Percentiles rank a stretch among this genome's conserved stretches.
Conservation (phyloP, 2,113 vertebrate species). For the Mellivora capensis region DNA sequence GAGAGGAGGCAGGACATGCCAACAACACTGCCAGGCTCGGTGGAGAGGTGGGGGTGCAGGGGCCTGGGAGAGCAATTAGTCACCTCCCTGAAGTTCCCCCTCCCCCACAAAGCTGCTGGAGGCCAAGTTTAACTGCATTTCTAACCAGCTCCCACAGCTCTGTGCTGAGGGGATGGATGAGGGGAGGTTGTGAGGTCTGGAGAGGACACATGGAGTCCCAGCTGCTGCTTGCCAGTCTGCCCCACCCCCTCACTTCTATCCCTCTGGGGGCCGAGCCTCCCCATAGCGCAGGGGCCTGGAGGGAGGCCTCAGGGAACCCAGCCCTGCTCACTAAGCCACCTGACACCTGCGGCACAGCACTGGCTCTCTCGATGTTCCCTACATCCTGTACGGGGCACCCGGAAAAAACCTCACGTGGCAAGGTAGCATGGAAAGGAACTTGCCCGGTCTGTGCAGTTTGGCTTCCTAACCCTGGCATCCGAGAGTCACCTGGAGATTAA, state of each 20-base stretch:
- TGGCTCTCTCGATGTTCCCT: accelerated
- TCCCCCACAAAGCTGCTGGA: neutral
- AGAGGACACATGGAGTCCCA: too few relatives aligned
- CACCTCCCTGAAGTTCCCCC: neutral
- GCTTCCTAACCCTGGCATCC: neutral
- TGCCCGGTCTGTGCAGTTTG: neutral
- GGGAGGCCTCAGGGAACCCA: neutral
- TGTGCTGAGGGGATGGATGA: neutral
- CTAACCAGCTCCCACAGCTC: neutral
- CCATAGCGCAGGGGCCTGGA: neutral
- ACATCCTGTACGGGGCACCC: neutral
- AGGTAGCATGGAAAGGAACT: accelerated
- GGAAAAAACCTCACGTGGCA: accelerated
- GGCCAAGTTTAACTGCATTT: neutral
- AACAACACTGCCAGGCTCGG: accelerated
- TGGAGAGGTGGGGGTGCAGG: accelerated
- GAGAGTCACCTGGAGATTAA: neutral
- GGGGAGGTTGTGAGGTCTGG: accelerated
- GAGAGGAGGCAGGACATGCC: neutral
- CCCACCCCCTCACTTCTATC: neutral
- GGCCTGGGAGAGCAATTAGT: neutral
- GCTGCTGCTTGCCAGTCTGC: neutral
- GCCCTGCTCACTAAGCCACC: neutral
- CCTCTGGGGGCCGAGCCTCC: neutral
- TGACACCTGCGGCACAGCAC: accelerated